A percentile compares a stretch with the other conserved stretches of the same genome.
Conservation (phyloP, 2,888 invertebrate genomes). For the Nomada ferruginata region DNA sequence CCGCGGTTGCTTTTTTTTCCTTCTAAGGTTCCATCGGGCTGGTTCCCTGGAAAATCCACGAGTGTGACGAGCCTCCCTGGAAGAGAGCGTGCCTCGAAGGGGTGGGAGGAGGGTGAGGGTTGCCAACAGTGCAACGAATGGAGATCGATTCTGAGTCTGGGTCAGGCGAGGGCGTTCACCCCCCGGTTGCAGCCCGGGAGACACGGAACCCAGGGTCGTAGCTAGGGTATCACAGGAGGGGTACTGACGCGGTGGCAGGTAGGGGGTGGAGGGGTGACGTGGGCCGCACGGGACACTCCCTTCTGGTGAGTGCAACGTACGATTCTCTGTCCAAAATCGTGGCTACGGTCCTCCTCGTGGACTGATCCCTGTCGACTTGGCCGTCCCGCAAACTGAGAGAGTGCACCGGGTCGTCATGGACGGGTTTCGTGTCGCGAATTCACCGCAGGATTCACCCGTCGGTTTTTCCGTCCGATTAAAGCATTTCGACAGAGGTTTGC, state of each 20-base stretch:
- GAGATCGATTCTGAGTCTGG: constrained; percentile 84
- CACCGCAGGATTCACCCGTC: constrained; percentile 22
- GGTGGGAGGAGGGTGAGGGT: constrained; percentile 56
- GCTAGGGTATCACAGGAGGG: constrained; percentile 75
- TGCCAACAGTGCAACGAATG: constrained; percentile 78
- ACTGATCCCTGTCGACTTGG: constrained; percentile 15
- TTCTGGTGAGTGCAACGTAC: constrained; percentile 72
- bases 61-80: constrained; percentile 62
- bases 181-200: constrained; percentile 83
- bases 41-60: constrained; percentile 73
- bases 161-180: constrained; percentile 84
- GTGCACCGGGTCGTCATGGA: constrained; percentile 1
- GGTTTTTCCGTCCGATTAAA: constrained; percentile 62
- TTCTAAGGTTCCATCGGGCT: constrained; percentile 61
- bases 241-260: constrained; percentile 49
- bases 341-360: constrained; percentile 47
- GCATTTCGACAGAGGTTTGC: constrained; percentile 21
- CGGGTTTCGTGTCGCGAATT: constrained; percentile 28
- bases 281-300: constrained; percentile 75
- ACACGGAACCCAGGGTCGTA: constrained; percentile 82
- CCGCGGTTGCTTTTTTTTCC: constrained; percentile 30
- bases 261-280: constrained; percentile 33
- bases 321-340: constrained; percentile 69
- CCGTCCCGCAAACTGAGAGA: neutral
- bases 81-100: constrained; percentile 52